A percentile compares a stretch with the other conserved stretches of the same genome.
Conservation (phyloP, 2,797 vertebrate species). For the Cyclopterus lumpus region DNA sequence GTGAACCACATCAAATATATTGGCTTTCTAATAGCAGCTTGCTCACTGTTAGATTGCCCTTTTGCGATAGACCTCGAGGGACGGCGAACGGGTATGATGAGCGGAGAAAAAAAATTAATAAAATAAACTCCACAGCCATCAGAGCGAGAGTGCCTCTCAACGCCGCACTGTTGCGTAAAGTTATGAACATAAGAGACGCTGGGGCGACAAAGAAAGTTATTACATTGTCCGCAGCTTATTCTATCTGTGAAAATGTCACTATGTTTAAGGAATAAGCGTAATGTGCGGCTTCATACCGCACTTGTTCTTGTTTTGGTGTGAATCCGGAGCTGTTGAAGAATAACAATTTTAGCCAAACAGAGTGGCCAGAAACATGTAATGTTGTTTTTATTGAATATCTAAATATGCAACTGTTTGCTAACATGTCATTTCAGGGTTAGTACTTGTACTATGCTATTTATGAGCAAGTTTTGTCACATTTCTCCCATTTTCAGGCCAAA, state of each 20-base stretch:
- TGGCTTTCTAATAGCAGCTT: conserved; percentile 45
- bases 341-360: not conserved
- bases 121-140: conserved; percentile 10
- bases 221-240: conserved; percentile 18
- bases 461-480: no score
- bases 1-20: conserved; percentile 47
- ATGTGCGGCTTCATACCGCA: no score
- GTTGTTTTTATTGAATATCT: not conserved
- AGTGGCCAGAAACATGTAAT: not conserved
- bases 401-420: not conserved
- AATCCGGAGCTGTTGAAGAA: not conserved
- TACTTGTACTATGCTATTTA: no score
- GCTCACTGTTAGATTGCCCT: conserved; percentile 34
- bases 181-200: conserved; percentile 3
- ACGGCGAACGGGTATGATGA: not conserved
- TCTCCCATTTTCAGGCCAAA: no score
- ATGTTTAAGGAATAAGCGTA: not conserved
- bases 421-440: not conserved
- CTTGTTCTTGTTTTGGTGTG: no score
- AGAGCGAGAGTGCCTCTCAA: conserved; percentile 15
- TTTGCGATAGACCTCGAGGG: conserved; percentile 32
- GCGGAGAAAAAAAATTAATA: not conserved
- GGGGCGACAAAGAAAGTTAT: conserved; percentile 9
- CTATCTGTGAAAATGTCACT: conserved; percentile 35
- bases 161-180: conserved; percentile 12